These are phyloP conservation scores for Dryococelus australis DNA, from an alignment of 2,888 invertebrate genomes.

Conservation along the genomic window DNA sequence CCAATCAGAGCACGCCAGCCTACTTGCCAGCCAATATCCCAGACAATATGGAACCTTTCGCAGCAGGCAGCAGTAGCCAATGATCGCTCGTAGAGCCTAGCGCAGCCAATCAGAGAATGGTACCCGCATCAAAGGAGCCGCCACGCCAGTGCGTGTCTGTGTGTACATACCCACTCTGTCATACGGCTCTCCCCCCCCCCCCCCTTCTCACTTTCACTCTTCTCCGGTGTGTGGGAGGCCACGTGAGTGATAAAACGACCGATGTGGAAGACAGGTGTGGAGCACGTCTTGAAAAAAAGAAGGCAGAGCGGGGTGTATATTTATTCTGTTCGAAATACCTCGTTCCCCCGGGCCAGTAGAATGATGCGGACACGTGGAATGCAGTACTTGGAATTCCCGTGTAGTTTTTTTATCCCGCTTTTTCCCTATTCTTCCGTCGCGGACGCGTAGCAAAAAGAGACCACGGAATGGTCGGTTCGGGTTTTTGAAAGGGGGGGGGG, in stretches of 20 bases:
- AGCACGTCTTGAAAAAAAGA: not conserved
- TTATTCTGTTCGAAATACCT: not conserved
- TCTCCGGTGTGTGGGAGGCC: no score
- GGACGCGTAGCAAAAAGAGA: constrained; percentile 3
- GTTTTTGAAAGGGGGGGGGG: not conserved
- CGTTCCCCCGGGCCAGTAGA: not conserved
- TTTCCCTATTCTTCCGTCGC: not conserved
- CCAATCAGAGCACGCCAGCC: no score
- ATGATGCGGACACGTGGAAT: constrained; percentile 4
- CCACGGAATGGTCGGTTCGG: not conserved
- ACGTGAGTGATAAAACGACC: not conserved
- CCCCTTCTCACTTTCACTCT: no score
- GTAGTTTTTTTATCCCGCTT: not conserved
- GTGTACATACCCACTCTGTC: no score
- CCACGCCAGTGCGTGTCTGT: no score
- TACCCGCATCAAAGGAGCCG: no score
- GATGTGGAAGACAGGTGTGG: not conserved
- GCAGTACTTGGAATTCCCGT: not conserved
- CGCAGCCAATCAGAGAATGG: no score
- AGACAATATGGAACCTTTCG: no score
- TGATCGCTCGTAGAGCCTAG: no score
- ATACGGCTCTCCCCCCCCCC: no score
- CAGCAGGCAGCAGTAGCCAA: no score
- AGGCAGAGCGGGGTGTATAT: not conserved
- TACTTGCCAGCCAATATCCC: no score